phyloP scores from a whole-genome alignment of 2,888 invertebrate species.

The Aplocera efformata region DNA sequence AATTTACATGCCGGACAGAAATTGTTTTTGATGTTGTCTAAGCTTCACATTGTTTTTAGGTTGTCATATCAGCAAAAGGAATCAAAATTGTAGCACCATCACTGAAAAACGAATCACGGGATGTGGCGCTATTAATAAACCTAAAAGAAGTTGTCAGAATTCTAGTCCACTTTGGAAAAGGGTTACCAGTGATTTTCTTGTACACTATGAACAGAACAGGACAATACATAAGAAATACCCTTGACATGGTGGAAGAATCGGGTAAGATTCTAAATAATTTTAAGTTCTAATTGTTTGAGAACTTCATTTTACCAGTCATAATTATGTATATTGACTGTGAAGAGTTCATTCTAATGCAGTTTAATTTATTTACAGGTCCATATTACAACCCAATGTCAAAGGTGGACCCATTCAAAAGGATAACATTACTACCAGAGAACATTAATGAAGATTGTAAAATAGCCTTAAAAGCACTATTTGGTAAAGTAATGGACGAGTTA shows the following conservation, averaged over 20 bases:
- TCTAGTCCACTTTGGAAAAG: conserved; percentile 87
- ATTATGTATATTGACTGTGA: too few relatives aligned
- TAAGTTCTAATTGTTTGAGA: too few relatives aligned
- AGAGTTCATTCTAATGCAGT: not conserved
- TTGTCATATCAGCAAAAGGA: conserved; percentile 79
- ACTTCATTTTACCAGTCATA: too few relatives aligned
- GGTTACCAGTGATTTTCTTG: conserved; percentile 89
- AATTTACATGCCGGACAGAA: too few relatives aligned
- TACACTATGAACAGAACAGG: conserved; percentile 87
- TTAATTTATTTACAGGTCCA: conserved; percentile 53
- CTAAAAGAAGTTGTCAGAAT: conserved; percentile 86
- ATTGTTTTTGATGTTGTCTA: not conserved
- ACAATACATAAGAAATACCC: conserved; percentile 82
- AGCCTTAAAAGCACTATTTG: conserved; percentile 83
- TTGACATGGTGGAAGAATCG: conserved; percentile 84
- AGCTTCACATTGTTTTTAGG: conserved; percentile 57
- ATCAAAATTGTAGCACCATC: conserved; percentile 82
- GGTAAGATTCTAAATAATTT: conserved; percentile 39
- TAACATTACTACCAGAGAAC: conserved; percentile 87
- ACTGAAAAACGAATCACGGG: conserved; percentile 74
- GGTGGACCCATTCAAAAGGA: conserved; percentile 85
- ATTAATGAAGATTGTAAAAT: conserved; percentile 84
- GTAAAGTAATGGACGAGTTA: conserved; percentile 84
- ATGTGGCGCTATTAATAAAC: conserved; percentile 84
- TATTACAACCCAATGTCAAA: conserved; percentile 82